Conservation (phyloP, 64 coral and sea anemone species). For the Exaiptasia diaphana region DNA sequence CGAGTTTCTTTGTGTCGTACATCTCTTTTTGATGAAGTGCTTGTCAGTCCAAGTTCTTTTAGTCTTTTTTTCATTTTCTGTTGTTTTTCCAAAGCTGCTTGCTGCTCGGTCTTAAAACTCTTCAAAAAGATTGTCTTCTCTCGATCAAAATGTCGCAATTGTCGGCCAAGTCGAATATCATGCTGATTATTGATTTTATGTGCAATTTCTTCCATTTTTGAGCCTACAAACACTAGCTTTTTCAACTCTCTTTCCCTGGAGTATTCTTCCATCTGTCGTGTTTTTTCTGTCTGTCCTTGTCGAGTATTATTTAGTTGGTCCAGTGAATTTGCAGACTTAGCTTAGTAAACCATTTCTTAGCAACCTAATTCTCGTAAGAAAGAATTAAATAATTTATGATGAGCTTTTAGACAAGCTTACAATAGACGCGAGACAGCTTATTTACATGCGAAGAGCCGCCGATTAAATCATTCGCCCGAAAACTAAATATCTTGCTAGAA, state of each 20-base stretch:
- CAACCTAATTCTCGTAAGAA: background rate
- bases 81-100: conserved; percentile 9
- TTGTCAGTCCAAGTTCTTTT: conserved; percentile 4
- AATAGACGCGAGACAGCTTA: background rate
- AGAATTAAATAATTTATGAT: conserved; percentile 7
- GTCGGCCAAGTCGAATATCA: conserved; percentile 23
- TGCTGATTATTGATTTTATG: conserved; percentile 42
- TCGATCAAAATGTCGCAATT: conserved; percentile 24
- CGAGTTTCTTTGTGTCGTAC: background rate
- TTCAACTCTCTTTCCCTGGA: background rate
- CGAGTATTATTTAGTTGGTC: too few species aligned
- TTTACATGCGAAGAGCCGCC: background rate
- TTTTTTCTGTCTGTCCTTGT: background rate
- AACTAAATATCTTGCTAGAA: too few species aligned
- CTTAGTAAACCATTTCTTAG: background rate
- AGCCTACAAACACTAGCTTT: background rate
- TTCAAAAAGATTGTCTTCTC: conserved; percentile 44
- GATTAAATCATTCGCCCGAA: too few species aligned
- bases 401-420: too few species aligned
- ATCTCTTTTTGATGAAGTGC: background rate
- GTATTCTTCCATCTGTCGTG: background rate
- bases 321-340: too few species aligned
- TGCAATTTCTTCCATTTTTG: conserved; percentile 40
- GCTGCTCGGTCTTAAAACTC: conserved; percentile 25
- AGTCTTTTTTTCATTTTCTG: conserved; percentile 35